A percentile compares a stretch with the other conserved stretches of the same genome.
Evolutionary conservation across 2,797 vertebrate genomes (phyloP).

Genomic region (Oreortyx pictus): DNA sequence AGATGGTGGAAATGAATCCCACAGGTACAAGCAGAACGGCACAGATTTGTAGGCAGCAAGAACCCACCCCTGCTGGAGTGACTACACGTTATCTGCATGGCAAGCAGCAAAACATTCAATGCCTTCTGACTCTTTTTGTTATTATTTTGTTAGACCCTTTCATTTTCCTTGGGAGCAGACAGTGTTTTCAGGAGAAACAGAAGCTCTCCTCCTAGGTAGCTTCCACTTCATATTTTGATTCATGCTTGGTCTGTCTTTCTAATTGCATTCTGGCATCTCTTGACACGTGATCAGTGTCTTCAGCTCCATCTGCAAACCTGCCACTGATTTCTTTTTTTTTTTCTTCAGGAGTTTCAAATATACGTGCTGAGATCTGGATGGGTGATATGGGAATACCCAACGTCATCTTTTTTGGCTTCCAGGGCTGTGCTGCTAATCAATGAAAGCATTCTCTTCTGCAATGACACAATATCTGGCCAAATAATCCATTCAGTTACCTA

Average conservation of each 20-base stretch:
- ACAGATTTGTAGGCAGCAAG: slow-evolving; percentile 40
- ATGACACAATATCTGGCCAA: not conserved
- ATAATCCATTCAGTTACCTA: not conserved
- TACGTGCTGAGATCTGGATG: not conserved
- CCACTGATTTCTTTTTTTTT: not conserved
- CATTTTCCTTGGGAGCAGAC: not conserved
- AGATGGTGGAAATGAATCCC: not conserved
- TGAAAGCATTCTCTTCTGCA: not conserved
- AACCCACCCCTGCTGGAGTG: not conserved
- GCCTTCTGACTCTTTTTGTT: not conserved
- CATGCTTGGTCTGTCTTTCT: not conserved
- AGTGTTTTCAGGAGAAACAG: not conserved
- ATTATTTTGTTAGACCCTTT: not conserved
- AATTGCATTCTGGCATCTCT: not conserved
- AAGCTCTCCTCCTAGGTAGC: accelerated
- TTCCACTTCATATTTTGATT: not conserved
- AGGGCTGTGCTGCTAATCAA: not conserved
- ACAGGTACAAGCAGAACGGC: slow-evolving; percentile 16
- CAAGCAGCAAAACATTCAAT: not conserved
- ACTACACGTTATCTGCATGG: not conserved
- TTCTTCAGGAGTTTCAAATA: not conserved
- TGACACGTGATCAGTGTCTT: not conserved
- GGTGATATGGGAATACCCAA: accelerated
- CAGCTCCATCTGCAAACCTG: not conserved
- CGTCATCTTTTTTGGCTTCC: not conserved